Base-by-base conservation (phyloP, 2,888 invertebrate species). In the Adela reaumurella region DNA sequence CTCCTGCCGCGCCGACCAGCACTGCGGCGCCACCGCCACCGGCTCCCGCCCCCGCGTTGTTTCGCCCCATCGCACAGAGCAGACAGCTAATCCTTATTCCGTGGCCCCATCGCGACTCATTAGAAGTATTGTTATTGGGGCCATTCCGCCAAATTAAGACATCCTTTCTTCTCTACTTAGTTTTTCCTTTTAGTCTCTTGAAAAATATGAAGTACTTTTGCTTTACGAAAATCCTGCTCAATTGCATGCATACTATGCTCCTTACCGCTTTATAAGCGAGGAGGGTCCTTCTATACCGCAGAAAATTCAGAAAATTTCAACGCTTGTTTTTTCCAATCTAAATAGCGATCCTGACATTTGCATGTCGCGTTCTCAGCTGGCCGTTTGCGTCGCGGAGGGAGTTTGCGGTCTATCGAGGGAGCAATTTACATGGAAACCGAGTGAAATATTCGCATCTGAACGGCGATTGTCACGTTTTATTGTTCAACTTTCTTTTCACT, bases 41-140 rank as follows among this genome's bases (percentile, higher is more conserved):
- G 24, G 24, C 24, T 24, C 24, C n/a, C 24, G 24, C 24, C 24
- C n/a, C n/a, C n/a, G n/a, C n/a, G 24, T 8, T 24, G 4, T 24
- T 24, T 8, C 24, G 24, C 24, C 24, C n/a, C 24, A 24, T 8
- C 4, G 35, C 35, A n/a, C n/a, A n/a, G n/a, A n/a, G n/a, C n/a
- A n/a, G n/a, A n/a, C n/a, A n/a, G n/a, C n/a, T n/a, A n/a, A n/a
- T n/a, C n/a, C n/a, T n/a, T n/a, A n/a, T n/a, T 35, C 35, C 11
- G 35, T 11, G 8, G 35, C 14, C 35, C 8, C 6, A 35, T 14
- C 35, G 35, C 35, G 11, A 14, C 50, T 24, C 59, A 74, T 78
- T 78, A 76, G 67, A 66, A 63, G 70, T 74, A 77, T 77, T 78
- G 77, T 77, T 78, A 78, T 77, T 72, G 65, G 72, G 68, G 61